Base-by-base conservation (phyloP, 2,888 invertebrate genomes). In the Metallyticus violacea region DNA sequence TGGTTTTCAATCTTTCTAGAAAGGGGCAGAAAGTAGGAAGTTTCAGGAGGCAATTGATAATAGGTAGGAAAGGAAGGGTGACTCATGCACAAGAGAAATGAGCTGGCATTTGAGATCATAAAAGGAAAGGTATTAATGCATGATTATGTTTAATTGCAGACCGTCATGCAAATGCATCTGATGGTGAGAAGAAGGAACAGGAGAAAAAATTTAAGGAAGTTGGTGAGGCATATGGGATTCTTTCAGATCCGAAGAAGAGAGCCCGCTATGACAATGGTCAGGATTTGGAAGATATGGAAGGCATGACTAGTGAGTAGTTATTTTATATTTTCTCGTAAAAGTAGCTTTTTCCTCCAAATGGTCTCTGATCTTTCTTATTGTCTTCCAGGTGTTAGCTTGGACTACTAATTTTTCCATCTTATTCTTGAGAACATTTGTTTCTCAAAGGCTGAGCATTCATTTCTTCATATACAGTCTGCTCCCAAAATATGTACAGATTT, bases 201-300 rank as follows among this genome's bases (percentile, higher is more conserved):
- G 99, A 99, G 92, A 95, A 96, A 90, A 97, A 97, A 90, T 99
- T 99, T 92, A 99, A 99, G 92, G 98, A 99, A 92, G 94, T 99
- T 26, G 98, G 98, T n/a, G 98, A 99, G 92, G 99, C 99, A 0
- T 99, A 99, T 91, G 96, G 96, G 79, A 94, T 99, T 87, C 94
- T 99, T 88, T 97, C 98, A 27, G 98, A 99, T 93, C 94, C 96
- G 7, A 97, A 97, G 92, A 98, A 98, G 92, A 96, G 97, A 89
- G 94, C 95, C 81, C 95, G 98, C 79, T 99, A 98, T 91, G 99
- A 99, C 92, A 97, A 94, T 90, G 98, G 98, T 0, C 97, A 97
- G 88, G 98, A 98, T 91, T 92, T 98, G 89, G 97, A 97, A 83
- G 97, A 97, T 88, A 93, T 93, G 89, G 94, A 92, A 27, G 86